These are phyloP conservation scores for Gila orcuttii DNA, from an alignment of 2,113 vertebrate species.

Conservation along the genomic window DNA sequence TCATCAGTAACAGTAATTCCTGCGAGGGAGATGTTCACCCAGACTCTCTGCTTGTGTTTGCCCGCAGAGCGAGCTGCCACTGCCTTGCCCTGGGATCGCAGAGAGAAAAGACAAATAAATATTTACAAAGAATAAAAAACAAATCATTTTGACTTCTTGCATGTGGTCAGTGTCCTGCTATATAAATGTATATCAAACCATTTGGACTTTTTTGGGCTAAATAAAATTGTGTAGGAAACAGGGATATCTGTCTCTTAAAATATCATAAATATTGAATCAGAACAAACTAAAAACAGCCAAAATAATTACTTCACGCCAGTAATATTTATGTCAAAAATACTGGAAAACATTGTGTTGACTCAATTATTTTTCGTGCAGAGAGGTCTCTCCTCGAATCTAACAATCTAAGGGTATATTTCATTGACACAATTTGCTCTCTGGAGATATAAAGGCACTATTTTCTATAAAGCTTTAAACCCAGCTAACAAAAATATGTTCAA, in stretches of 20 bases:
- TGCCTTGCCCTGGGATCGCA: slow-evolving; percentile 67
- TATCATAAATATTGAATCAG: background rate
- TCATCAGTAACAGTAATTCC: slow-evolving; percentile 76
- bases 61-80: slow-evolving; percentile 69
- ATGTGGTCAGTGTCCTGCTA: background rate
- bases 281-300: background rate
- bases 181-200: background rate
- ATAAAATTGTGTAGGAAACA: background rate
- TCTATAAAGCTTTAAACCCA: background rate
- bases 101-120: background rate
- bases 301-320: background rate
- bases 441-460: background rate
- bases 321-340: background rate
- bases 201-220: background rate
- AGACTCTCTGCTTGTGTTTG: slow-evolving; percentile 77
- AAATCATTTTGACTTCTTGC: background rate
- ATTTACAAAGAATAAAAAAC: background rate
- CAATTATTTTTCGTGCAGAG: background rate
- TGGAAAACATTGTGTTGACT: background rate
- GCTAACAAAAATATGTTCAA: too few species aligned
- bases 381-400: background rate
- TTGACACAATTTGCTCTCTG: background rate
- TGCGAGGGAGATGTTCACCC: slow-evolving; percentile 71
- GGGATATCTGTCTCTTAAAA: background rate
- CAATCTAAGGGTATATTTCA: background rate